A percentile compares a stretch with the other conserved stretches of the same genome.
These are phyloP conservation scores for Phanerotoma sp. DNA, from an alignment of 2,888 invertebrate species.

Conservation along the genomic window DNA sequence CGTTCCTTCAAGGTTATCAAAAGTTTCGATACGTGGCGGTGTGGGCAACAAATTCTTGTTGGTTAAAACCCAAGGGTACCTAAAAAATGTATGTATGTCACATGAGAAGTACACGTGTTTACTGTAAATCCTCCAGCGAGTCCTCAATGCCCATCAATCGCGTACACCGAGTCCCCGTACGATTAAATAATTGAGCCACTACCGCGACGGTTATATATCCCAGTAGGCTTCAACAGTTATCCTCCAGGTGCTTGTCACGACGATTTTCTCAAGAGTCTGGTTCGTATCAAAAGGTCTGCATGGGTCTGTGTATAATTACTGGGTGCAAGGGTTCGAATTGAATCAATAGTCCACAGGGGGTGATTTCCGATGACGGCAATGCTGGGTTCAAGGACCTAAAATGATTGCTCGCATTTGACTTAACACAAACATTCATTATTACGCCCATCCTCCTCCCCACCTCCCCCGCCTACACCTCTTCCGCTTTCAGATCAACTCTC, in stretches of 20 bases:
- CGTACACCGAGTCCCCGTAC: slow-evolving; percentile 3
- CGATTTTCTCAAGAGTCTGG: slow-evolving; percentile 8
- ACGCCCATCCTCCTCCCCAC: slow-evolving; percentile 29
- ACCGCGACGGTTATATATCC: slow-evolving; percentile 7
- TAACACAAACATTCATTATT: slow-evolving; percentile 51
- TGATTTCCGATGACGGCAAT: too few relatives aligned
- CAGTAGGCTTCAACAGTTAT: slow-evolving; percentile 1
- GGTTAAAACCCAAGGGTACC: not conserved
- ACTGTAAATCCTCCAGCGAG: slow-evolving; percentile 13
- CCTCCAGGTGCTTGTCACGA: slow-evolving; percentile 12
- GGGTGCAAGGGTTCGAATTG: too few relatives aligned
- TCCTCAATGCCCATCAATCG: slow-evolving; percentile 22
- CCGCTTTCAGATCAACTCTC: slow-evolving; percentile 4
- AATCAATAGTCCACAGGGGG: too few relatives aligned
- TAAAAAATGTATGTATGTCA: slow-evolving; percentile 2
- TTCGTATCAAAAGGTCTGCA: not conserved
- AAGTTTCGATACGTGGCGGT: not conserved
- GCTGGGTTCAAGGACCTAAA: slow-evolving; percentile 34
- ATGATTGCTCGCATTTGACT: slow-evolving; percentile 40
- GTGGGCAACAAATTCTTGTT: not conserved
- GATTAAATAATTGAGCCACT: slow-evolving; percentile 24
- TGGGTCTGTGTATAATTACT: not conserved
- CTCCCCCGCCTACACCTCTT: slow-evolving; percentile 20
- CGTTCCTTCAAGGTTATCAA: too few relatives aligned
- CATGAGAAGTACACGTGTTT: slow-evolving; percentile 22